Base-by-base conservation (phyloP, 2,888 invertebrate genomes). In the Rhabditophanes sp. region DNA sequence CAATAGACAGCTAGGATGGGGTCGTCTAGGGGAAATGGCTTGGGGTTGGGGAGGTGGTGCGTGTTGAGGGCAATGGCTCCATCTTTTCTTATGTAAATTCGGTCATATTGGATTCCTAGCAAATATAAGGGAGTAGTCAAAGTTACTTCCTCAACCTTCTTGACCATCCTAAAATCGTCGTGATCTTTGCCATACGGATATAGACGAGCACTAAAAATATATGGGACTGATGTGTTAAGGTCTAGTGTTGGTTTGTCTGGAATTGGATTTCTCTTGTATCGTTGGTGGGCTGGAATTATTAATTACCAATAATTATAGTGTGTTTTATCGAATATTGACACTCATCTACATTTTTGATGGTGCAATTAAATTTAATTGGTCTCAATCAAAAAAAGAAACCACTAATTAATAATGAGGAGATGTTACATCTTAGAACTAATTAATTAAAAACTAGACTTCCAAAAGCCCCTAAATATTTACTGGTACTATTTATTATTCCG, bases 181-280 rank as follows among this genome's bases (percentile, higher is more conserved):
- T 50, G 39, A 14, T 29, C 39, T 6, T 40, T 27, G 6, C 64
- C 64, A 37, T 56, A 64, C 9, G 58, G 53, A 37, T 64, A 64
- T 4, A 65, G 41, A 17, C 64, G 39, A 14, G 64, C 64, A 11
- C 51, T 49, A 49, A 63, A 64, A 12, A 62, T 62, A 37, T 64
- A 62, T 6, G 62, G 62, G 16, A 62, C 62, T 3, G 57, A 57
- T 25, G 50, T 48, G 39, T 62, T 64, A 28, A 62, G 42, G 25
- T 59, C 60, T 11, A 59, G 50, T 30, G 49, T 50, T 31, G 34
- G 44, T 33, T n/a, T 53, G 36, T 11, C 39, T n/a, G n/a, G n/a
- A n/a, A n/a, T n/a, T n/a, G n/a, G n/a, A n/a, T n/a, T n/a, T n/a
- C n/a, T n/a, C n/a, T n/a, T 33, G 33, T 45, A 42, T 15, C 45